Percentiles rank a stretch among this genome's conserved stretches.
Evolutionary conservation across 2,113 vertebrate species (phyloP).

Genomic region (Entelurus aequoreus): DNA sequence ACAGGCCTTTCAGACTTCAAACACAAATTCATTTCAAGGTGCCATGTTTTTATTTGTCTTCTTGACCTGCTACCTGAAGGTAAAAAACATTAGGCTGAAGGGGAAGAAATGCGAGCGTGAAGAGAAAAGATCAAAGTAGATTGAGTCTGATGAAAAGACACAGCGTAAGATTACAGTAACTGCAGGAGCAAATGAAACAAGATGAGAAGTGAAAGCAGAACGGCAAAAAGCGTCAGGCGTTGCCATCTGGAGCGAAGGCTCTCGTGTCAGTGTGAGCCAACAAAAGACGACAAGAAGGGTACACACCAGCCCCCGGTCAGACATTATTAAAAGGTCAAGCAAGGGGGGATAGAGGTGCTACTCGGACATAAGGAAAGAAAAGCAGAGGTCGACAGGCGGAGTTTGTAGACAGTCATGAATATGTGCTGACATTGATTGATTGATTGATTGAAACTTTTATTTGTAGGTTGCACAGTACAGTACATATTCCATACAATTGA

Average conservation of each 20-base stretch:
- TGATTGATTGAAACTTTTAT: too few species aligned
- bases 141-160: constrained; percentile 28
- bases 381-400: background rate
- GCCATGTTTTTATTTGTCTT: constrained; percentile 3
- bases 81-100: background rate
- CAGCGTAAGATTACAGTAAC: constrained; percentile 12
- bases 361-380: background rate
- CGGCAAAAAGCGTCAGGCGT: constrained; percentile 13
- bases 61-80: constrained; percentile 9
- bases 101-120: background rate
- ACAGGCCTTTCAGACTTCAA: too few species aligned
- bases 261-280: constrained; percentile 21
- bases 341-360: constrained; percentile 31
- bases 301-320: constrained; percentile 32
- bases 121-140: constrained; percentile 29
- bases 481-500: too few species aligned
- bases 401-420: constrained; percentile 9
- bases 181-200: constrained; percentile 25
- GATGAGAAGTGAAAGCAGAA: constrained; percentile 21
- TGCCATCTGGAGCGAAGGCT: constrained; percentile 19
- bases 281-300: constrained; percentile 22
- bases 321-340: constrained; percentile 46
- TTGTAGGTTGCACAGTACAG: too few species aligned
- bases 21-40: background rate
- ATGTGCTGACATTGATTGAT: background rate